A percentile compares a stretch with the other conserved stretches of the same genome.
phyloP scores from a whole-genome alignment of 92 coral and sea anemone species.

The Nematostella vectensis region DNA sequence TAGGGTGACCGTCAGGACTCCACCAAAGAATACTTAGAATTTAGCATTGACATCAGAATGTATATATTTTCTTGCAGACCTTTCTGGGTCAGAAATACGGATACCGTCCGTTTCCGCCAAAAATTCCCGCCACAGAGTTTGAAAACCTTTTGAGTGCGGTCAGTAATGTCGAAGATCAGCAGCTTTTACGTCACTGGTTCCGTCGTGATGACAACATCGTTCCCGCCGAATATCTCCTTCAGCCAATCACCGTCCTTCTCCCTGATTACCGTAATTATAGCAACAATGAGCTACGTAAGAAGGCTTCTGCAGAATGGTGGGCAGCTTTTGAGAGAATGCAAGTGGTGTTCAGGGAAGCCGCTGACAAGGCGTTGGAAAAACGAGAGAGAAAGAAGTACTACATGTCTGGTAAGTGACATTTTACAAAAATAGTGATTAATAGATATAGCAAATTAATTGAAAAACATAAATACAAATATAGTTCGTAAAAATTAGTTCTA shows the following conservation, averaged over 20 bases:
- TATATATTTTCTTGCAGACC: too few species aligned
- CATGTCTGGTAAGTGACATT: conserved; percentile 63
- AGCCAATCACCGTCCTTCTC: conserved; percentile 58
- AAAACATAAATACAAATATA: too few species aligned
- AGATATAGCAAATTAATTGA: too few species aligned
- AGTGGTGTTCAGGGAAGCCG: conserved; percentile 57
- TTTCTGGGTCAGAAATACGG: conserved; percentile 91
- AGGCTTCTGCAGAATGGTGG: conserved; percentile 83
- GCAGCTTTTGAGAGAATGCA: conserved; percentile 69
- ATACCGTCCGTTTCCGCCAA: conserved; percentile 80
- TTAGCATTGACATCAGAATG: too few species aligned
- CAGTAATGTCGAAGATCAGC: conserved; percentile 27
- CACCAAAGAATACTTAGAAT: not conserved
- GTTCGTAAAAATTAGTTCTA: too few species aligned
- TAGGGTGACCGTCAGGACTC: not conserved
- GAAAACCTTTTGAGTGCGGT: conserved; percentile 42
- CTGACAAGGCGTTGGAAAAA: conserved; percentile 40
- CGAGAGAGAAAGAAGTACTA: conserved; percentile 50
- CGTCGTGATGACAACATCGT: conserved; percentile 57
- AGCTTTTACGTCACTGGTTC: conserved; percentile 53
- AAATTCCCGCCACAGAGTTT: conserved; percentile 48
- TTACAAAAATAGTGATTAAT: too few species aligned
- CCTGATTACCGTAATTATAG: conserved; percentile 64
- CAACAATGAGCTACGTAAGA: conserved; percentile 48
- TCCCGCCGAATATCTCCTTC: conserved; percentile 68